Evolutionary conservation across 2,113 vertebrate genomes (phyloP).

Genomic region (Vanacampus margaritifer): DNA sequence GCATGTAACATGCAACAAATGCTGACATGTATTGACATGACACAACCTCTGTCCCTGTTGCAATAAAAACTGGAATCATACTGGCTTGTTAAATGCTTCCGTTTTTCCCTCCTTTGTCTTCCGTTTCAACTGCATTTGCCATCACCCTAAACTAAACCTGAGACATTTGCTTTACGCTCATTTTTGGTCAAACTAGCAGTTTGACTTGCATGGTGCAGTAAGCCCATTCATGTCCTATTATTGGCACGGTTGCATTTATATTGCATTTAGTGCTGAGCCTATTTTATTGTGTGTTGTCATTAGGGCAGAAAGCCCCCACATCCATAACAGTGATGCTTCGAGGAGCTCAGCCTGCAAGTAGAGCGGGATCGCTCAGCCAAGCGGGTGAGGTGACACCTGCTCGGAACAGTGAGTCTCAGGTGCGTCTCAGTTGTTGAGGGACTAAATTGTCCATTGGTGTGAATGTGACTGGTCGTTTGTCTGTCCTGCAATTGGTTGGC

Average conservation of each 20-base stretch:
- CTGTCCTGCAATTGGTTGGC: too few species aligned
- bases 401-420: constrained; percentile 63
- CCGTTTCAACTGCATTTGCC: constrained; percentile 14
- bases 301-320: constrained; percentile 88
- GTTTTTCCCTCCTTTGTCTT: constrained; percentile 16
- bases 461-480: too few species aligned
- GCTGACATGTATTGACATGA: constrained; percentile 34
- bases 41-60: constrained; percentile 33
- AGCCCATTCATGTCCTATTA: neutral
- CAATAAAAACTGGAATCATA: constrained; percentile 67
- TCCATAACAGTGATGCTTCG: constrained; percentile 90
- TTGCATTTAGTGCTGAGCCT: constrained; percentile 31
- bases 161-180: constrained; percentile 9
- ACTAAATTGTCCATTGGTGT: too few species aligned
- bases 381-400: constrained; percentile 52
- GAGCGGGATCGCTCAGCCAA: constrained; percentile 75
- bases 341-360: constrained; percentile 79
- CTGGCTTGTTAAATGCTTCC: constrained; percentile 46
- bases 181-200: constrained; percentile 23
- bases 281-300: constrained; percentile 56
- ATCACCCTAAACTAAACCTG: neutral
- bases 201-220: constrained; percentile 9
- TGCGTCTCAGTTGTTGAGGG: constrained; percentile 39
- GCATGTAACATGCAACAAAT: constrained; percentile 26
- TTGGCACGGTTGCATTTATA: neutral